phyloP scores from a whole-genome alignment of 1,140 invertebrate genomes.

The Drosophila nannoptera region DNA sequence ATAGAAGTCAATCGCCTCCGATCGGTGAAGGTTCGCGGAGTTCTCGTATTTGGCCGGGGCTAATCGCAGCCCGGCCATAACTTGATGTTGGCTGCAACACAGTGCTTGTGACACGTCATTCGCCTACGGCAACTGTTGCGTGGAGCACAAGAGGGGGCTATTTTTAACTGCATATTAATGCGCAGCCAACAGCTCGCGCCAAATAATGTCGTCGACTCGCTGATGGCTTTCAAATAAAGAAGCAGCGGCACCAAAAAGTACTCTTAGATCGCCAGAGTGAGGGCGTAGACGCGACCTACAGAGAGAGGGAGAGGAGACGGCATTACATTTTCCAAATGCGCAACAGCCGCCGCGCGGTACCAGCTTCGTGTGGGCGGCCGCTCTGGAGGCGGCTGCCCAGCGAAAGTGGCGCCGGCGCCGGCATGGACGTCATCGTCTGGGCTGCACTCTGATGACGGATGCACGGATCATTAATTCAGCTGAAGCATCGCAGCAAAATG shows the following conservation, averaged over 20 bases:
- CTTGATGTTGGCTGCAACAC: constrained; percentile 23
- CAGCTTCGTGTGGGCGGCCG: constrained; percentile 45
- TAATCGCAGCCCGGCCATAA: constrained; percentile 13
- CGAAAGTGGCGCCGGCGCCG: constrained; percentile 58
- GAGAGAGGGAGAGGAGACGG: constrained; percentile 46
- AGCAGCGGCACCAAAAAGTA: constrained; percentile 36
- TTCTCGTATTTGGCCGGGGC: not conserved
- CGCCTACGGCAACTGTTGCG: constrained; percentile 35
- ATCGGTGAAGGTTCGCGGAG: no score
- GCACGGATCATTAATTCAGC: constrained; percentile 77
- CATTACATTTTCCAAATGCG: constrained; percentile 70
- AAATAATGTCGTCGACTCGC: constrained; percentile 72
- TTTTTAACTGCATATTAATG: constrained; percentile 71
- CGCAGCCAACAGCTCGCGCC: constrained; percentile 49
- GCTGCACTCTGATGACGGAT: constrained; percentile 71
- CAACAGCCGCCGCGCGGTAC: constrained; percentile 22
- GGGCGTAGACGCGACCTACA: constrained; percentile 24
- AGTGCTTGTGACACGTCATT: constrained; percentile 55
- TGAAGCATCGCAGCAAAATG: constrained; percentile 48
- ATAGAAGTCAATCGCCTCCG: no score
- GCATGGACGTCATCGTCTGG: constrained; percentile 30
- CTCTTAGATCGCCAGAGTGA: constrained; percentile 52
- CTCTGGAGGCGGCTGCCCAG: constrained; percentile 33
- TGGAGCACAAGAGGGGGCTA: constrained; percentile 38
- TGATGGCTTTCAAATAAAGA: constrained; percentile 74